Evolutionary conservation across 1,140 invertebrate genomes (phyloP).

Genomic region (Elymnias hypermnestra): DNA sequence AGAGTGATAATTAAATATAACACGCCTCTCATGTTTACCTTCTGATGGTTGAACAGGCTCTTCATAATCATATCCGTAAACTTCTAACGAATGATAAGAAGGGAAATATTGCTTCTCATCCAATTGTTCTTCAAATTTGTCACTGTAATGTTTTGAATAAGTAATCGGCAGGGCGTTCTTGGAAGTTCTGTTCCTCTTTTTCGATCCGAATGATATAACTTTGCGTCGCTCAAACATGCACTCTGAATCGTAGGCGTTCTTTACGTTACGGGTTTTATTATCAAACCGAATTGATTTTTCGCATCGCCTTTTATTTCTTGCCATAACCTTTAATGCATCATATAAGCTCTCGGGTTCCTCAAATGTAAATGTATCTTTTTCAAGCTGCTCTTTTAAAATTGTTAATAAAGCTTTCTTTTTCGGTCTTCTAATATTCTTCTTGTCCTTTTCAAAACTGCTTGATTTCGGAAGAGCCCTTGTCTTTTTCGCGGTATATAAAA

Average conservation of each 20-base stretch:
- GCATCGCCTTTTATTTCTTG: constrained; percentile 33
- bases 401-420: constrained; percentile 35
- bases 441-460: constrained; percentile 12
- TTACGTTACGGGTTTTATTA: background rate
- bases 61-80: constrained; percentile 33
- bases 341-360: constrained; percentile 40
- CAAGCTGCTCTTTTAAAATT: constrained; percentile 37
- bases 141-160: background rate
- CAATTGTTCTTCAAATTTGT: background rate
- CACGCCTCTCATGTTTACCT: background rate
- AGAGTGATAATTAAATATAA: background rate
- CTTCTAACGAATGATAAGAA: constrained; percentile 34
- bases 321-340: constrained; percentile 39
- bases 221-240: constrained; percentile 17
- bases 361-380: constrained; percentile 15
- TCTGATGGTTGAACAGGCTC: background rate
- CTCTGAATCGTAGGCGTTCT: background rate
- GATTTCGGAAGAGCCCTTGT: constrained; percentile 8
- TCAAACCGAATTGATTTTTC: constrained; percentile 8
- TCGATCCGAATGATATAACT: constrained; percentile 11
- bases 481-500: constrained; percentile 14
- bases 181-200: constrained; percentile 8
- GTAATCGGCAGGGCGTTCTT: background rate
- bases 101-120: background rate
- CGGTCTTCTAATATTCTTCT: constrained; percentile 18